Evolutionary conservation across 2,113 vertebrate species (phyloP).

Genomic region (Podocnemis expansa): DNA sequence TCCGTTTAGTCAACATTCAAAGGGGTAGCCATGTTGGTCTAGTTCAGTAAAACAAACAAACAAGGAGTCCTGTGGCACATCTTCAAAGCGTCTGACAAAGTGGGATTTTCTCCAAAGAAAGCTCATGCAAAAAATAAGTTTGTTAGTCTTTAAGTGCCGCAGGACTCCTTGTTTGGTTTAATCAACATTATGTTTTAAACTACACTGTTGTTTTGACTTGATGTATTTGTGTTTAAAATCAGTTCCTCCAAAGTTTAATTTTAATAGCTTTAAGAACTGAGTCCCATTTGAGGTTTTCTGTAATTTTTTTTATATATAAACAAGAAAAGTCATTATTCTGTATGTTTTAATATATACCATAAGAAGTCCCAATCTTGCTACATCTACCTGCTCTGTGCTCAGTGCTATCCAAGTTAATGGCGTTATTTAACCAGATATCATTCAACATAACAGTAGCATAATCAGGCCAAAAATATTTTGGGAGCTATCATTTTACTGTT

Average conservation of each 20-base stretch:
- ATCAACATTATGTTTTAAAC: slow-evolving; percentile 29
- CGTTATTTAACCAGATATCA: slow-evolving; percentile 35
- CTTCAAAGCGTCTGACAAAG: no score
- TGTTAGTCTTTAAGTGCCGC: no score
- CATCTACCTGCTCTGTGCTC: neutral
- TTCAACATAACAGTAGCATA: slow-evolving; percentile 17
- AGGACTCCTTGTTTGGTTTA: no score
- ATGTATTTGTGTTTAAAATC: slow-evolving; percentile 62
- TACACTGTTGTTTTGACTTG: slow-evolving; percentile 19
- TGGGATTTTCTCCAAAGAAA: no score
- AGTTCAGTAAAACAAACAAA: no score
- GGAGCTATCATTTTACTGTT: neutral
- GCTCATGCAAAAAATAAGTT: no score
- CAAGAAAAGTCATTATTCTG: slow-evolving; percentile 61
- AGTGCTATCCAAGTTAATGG: slow-evolving; percentile 46
- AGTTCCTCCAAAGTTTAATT: slow-evolving; percentile 21
- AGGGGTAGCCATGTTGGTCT: no score
- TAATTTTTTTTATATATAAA: slow-evolving; percentile 54
- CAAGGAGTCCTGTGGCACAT: no score
- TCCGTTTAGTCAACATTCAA: slow-evolving; percentile 23
- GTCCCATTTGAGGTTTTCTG: slow-evolving; percentile 50
- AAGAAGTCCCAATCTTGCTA: slow-evolving; percentile 32
- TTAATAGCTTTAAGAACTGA: slow-evolving; percentile 58
- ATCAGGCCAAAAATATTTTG: neutral
- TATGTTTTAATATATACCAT: neutral